phyloP scores from a whole-genome alignment of 2,113 vertebrate genomes.

The Muscicapa adusta region DNA sequence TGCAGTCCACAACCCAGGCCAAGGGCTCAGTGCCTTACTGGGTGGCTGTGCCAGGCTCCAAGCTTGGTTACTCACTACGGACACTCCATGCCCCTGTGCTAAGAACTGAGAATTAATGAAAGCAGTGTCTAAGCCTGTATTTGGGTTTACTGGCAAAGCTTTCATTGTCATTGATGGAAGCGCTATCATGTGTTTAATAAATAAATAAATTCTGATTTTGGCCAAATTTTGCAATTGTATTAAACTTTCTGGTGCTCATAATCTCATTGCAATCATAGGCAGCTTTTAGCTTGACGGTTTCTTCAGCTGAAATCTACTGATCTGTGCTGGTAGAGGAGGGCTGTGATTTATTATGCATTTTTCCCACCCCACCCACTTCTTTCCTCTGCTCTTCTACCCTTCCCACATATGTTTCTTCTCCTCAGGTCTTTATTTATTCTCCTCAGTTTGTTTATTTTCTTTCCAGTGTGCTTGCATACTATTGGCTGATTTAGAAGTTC shows the following conservation, averaged over 20 bases:
- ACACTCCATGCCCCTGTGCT: background rate
- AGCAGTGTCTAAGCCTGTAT: background rate
- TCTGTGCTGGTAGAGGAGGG: background rate
- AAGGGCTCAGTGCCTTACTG: background rate
- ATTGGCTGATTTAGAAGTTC: background rate
- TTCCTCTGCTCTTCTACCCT: background rate
- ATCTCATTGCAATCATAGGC: background rate
- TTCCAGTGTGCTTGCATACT: background rate
- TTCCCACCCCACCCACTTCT: background rate
- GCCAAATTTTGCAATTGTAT: background rate
- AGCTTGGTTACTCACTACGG: background rate
- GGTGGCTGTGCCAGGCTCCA: background rate
- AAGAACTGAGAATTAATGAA: background rate
- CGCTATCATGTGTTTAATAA: background rate
- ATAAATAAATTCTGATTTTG: background rate
- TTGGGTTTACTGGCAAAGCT: background rate
- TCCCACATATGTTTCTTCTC: background rate
- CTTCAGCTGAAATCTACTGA: background rate
- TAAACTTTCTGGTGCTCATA: background rate
- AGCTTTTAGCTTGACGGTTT: background rate
- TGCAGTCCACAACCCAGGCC: background rate
- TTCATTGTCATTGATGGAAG: background rate
- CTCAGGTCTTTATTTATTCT: background rate
- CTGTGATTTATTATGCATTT: background rate
- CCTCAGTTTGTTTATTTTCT: background rate